Conservation (phyloP, 2,113 vertebrate genomes). For the Xenus cinereus region DNA sequence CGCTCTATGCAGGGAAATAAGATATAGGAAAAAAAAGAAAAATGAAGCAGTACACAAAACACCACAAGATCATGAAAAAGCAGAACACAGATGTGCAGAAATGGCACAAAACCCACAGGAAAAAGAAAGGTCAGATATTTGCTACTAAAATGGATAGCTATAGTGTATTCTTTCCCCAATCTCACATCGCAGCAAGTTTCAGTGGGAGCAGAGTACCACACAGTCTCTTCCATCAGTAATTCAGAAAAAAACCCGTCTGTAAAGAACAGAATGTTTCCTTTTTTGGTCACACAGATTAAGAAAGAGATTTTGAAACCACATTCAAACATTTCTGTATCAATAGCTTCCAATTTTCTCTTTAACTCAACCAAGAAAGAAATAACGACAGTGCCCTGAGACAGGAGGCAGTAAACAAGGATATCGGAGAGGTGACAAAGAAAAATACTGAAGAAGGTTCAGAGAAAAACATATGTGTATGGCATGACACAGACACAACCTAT, state of each 20-base stretch:
- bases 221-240: neutral
- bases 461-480: neutral
- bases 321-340: neutral
- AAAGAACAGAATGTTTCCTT: neutral
- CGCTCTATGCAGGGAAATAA: neutral
- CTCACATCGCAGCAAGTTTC: neutral
- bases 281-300: neutral
- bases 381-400: neutral
- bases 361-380: neutral
- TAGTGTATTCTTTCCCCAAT: neutral
- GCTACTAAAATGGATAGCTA: neutral
- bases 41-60: neutral
- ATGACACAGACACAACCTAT: neutral
- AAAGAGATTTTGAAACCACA: neutral
- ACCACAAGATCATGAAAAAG: neutral
- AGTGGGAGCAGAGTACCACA: neutral
- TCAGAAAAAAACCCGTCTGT: neutral
- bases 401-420: conserved; percentile 17
- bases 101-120: neutral
- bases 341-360: neutral
- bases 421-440: neutral
- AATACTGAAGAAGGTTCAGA: neutral
- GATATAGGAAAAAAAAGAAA: neutral
- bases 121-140: neutral
- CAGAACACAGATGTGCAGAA: neutral